Evolutionary conservation across 2,888 invertebrate genomes (phyloP), one percentile per base, ranked within the genome.

Genomic region (Heliconius aoede): DNA sequence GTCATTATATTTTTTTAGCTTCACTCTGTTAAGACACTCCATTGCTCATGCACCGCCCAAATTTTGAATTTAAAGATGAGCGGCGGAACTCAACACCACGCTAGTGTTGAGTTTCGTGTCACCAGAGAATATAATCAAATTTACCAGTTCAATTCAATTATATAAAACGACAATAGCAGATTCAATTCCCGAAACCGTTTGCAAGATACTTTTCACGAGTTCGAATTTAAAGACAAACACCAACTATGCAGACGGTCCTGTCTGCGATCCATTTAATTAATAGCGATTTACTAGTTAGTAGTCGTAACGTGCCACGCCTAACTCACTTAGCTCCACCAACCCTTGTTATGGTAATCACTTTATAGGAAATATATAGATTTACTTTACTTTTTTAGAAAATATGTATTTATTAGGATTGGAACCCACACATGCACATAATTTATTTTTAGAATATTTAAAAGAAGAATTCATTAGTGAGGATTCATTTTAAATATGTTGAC

Each of bases 221-320:
- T 85, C 80, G 80, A 82, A 81, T 83, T 84, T 81, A 83, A 85
- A 86, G 86, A 86, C 88, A 86, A 88, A 88, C 86, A 86, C 79
- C 79, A 89, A 89, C 88, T 89, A 89, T 89, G 89, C 86, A 89
- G 89, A 89, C 89, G 83, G 85, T 78, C 81, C 74, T 78, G 78
- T 83, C 82, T 84, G 86, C 85, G 82, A 86, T 85, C 85, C 86
- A 85, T 88, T 89, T 88, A 89, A 89, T 89, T 89, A 89, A 86
- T 85, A 83, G 83, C 85, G 85, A 86, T 87, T 85, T 84, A 85
- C 81, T 83, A 83, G 85, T 85, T 84, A 84, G 81, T 79, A 78
- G 81, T 80, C 80, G 81, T 64, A 71, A 72, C 82, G 81, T 77
- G 71, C 80, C 77, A 73, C 58, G 78, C 78, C 78, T 78, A 78